These are phyloP conservation scores for Bubo bubo DNA, from an alignment of 2,113 vertebrate genomes.

Conservation along the genomic window DNA sequence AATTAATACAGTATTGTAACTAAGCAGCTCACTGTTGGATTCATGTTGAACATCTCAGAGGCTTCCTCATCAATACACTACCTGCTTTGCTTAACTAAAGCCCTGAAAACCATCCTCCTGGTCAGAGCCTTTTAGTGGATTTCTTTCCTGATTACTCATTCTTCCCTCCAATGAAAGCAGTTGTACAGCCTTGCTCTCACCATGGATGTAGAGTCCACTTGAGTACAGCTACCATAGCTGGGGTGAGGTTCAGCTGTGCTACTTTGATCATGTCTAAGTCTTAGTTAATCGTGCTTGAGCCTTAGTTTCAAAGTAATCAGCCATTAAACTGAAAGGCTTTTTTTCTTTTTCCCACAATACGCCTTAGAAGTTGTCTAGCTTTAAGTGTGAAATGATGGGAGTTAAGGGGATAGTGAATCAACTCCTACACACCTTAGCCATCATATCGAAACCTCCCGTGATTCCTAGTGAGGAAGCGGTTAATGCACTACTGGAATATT, in stretches of 20 bases:
- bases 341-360: not conserved
- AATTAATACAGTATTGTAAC: not conserved
- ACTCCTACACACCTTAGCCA: not conserved
- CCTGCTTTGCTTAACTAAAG: conserved; percentile 5
- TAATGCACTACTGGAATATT: not conserved
- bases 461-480: not conserved
- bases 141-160: not conserved
- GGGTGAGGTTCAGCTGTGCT: not conserved
- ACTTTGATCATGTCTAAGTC: not conserved
- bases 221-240: accelerated
- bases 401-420: not conserved
- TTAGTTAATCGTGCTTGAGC: not conserved
- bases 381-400: not conserved
- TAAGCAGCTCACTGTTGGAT: not conserved
- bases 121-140: not conserved
- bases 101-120: not conserved
- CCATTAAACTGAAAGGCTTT: not conserved
- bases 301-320: not conserved
- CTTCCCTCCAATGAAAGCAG: not conserved
- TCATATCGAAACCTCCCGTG: not conserved
- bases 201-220: not conserved
- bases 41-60: not conserved
- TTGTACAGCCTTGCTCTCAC: not conserved
- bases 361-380: not conserved
- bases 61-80: not conserved